Conservation (phyloP, 2,113 vertebrate species). For the Neodon shergylaensis region DNA sequence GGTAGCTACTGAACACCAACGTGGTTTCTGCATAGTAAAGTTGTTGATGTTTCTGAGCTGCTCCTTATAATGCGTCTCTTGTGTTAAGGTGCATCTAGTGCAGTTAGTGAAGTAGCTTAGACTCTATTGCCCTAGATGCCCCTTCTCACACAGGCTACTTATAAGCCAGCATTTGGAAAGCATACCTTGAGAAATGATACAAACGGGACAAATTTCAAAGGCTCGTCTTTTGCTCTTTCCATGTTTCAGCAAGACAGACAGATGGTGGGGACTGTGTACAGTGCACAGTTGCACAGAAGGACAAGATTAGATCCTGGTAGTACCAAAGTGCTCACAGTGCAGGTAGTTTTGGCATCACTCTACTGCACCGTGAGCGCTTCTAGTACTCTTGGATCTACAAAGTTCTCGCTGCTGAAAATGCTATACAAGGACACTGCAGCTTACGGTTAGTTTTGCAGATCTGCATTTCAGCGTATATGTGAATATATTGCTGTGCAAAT, state of each 20-base stretch:
- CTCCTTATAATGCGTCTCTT: conserved; percentile 78
- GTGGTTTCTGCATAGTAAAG: conserved; percentile 35
- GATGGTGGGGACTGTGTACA: neutral
- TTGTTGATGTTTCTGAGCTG: neutral
- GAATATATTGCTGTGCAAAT: conserved; percentile 94
- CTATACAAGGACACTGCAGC: conserved; percentile 76
- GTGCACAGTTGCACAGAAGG: neutral
- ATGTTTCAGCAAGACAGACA: neutral
- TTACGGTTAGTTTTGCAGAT: conserved; percentile 96
- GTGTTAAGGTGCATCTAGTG: conserved; percentile 99
- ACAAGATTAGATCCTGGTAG: conserved; percentile 85
- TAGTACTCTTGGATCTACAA: conserved; percentile 89
- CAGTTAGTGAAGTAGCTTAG: conserved; percentile 96
- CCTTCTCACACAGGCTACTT: conserved; percentile 96
- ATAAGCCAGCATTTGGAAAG: conserved; percentile 55
- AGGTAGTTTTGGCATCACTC: conserved; percentile 92
- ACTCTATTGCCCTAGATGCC: conserved; percentile 99
- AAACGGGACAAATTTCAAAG: conserved; percentile 12
- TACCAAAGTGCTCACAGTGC: conserved; percentile 99
- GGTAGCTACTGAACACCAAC: neutral
- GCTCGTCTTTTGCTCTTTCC: neutral
- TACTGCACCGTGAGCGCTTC: conserved; percentile 99
- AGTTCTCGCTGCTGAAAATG: conserved; percentile 59
- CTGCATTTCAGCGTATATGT: conserved; percentile 93
- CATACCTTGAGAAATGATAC: neutral